These are phyloP conservation scores for Periphyllus acericola DNA, from an alignment of 2,888 invertebrate genomes.

Conservation along the genomic window DNA sequence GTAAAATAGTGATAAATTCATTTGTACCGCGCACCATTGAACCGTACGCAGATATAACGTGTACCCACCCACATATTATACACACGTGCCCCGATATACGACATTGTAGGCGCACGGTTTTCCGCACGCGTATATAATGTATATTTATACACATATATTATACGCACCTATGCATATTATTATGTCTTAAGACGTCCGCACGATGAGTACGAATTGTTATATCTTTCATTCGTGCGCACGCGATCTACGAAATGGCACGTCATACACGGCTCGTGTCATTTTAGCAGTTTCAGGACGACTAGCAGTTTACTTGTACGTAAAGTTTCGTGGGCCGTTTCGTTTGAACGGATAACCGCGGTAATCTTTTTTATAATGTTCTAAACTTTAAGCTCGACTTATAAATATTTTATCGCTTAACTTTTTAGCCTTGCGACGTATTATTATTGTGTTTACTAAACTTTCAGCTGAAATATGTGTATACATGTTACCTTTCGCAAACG, in stretches of 20 bases:
- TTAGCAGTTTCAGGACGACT: neutral
- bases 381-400: neutral
- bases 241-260: no score
- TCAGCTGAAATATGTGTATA: no score
- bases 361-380: slow-evolving; percentile 11
- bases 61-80: no score
- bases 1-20: neutral
- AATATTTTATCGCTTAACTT: slow-evolving; percentile 16
- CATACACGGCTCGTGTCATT: neutral
- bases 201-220: no score
- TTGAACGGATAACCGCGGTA: neutral
- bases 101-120: no score
- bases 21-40: neutral
- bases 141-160: no score
- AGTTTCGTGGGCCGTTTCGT: no score
- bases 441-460: neutral
- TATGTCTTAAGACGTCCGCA: no score
- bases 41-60: neutral
- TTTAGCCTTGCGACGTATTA: neutral
- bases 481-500: neutral
- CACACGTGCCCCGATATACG: no score
- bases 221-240: no score
- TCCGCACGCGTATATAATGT: no score
- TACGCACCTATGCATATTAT: no score
- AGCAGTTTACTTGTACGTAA: neutral